phyloP scores from a whole-genome alignment of 2,113 vertebrate species.

The Ammospiza nelsoni region DNA sequence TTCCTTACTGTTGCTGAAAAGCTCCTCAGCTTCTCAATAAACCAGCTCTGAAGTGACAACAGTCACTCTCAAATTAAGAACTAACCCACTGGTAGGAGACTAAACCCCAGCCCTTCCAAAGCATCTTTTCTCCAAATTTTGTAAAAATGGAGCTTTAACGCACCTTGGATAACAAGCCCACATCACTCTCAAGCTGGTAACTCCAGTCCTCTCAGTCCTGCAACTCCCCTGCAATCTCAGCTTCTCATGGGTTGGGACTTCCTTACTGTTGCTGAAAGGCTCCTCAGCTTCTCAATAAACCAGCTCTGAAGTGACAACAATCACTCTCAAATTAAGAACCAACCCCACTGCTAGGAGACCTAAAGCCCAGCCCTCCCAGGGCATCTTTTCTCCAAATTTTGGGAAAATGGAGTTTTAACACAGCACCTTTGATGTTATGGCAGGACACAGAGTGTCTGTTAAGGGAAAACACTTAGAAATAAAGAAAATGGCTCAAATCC shows the following conservation, averaged over 20 bases:
- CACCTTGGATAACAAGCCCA: neutral
- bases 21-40: neutral
- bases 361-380: neutral
- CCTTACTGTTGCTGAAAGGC: neutral
- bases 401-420: neutral
- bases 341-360: neutral
- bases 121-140: neutral
- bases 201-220: neutral
- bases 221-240: neutral
- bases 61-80: neutral
- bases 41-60: neutral
- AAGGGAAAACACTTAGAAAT: neutral
- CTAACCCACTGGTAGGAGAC: neutral
- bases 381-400: neutral
- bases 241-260: neutral
- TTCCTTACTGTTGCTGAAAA: neutral
- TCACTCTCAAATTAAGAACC: neutral
- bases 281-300: neutral
- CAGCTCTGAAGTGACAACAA: neutral
- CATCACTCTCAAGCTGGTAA: too few relatives aligned
- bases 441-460: neutral
- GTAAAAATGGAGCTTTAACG: neutral
- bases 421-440: neutral
- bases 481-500: constrained; percentile 14
- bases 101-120: neutral